A percentile compares a stretch with the other conserved stretches of the same genome.
Conservation (phyloP, 2,797 vertebrate species). For the Rhinophrynus dorsalis region DNA sequence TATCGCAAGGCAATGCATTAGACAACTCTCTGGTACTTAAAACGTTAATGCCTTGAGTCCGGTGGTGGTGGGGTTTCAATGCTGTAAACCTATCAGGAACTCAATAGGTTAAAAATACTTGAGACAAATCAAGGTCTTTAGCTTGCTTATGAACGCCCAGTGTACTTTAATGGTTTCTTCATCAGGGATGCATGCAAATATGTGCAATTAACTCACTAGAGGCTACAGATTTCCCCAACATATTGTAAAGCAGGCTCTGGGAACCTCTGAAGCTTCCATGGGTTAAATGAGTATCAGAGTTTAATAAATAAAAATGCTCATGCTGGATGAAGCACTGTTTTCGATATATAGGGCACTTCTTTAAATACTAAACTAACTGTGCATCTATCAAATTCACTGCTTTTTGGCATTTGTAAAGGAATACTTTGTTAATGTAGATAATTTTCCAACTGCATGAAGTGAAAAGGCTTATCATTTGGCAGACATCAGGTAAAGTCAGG, state of each 20-base stretch:
- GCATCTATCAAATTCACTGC: conserved; percentile 6
- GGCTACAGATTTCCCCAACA: too few species aligned
- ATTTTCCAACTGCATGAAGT: conserved; percentile 51
- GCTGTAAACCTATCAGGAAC: too few species aligned
- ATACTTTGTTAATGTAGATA: conserved; percentile 48
- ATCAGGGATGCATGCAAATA: background rate
- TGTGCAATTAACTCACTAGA: conserved; percentile 25
- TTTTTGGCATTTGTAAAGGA: conserved; percentile 49
- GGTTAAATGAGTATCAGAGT: background rate
- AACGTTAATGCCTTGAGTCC: too few species aligned
- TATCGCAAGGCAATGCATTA: too few species aligned
- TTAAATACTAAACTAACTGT: conserved; percentile 38
- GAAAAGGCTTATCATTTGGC: conserved; percentile 63
- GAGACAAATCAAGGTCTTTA: conserved; percentile 10
- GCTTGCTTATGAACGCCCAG: background rate
- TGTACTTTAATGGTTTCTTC: background rate
- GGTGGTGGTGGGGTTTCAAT: too few species aligned
- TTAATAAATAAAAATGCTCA: background rate
- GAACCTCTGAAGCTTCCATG: too few species aligned
- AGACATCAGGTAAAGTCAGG: conserved; percentile 57
- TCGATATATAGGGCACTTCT: too few species aligned
- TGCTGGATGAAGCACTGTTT: background rate
- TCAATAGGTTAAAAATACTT: too few species aligned
- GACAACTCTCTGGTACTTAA: too few species aligned
- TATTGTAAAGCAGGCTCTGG: background rate